Base-by-base conservation (phyloP, 2,797 vertebrate genomes). In the Limnodromus scolopaceus region DNA sequence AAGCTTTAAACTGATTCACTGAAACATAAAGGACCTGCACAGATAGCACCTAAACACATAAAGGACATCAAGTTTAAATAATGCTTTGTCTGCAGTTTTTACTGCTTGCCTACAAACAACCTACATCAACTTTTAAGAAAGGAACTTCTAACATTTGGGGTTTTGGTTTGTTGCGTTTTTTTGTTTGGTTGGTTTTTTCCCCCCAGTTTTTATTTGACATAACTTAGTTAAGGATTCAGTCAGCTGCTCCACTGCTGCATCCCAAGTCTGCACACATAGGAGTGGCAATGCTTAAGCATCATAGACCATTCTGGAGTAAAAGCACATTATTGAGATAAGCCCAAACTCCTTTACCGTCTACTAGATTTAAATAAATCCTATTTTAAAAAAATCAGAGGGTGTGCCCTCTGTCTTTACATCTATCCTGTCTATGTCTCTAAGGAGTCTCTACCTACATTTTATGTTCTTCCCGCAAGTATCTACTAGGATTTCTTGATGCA, bases 121-220 rank as follows among this genome's bases (percentile, higher is more conserved):
- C 25, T 36, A 19, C 13, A 57, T 41, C 25, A 45, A 63, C 28
- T 61, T 76, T 63, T 30, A 74, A 54, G 32, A 84, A 43, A 65
- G 23, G 11, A 61, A 20, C 5, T 79, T 53, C 8, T 16, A 36
- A 85, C 2, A 12, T 34, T 69, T 78, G 63, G 28, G 7, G 5
- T 57, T 68, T 55, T 13, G 16, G 32, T 34, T 64, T 34, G 49
- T 36, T 55, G 36, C 9, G 28, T 32, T 39, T 27, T 27, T 49
- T 34, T n/a, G 32, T 17, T 13, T 64, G 14, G 1, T 43, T 13
- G 16, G 2, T 3, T 2, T 2, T 78, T 41, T 18, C 4, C 3
- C 15, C 20, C 19, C 30, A 30, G 4, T 6, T 38, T 9, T 34
- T 24, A 32, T 60, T 70, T 79, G 24, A 15, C 7, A 5, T 58